Conservation (phyloP, 2,797 vertebrate species). For the Paratrypauchen microcephalus region DNA sequence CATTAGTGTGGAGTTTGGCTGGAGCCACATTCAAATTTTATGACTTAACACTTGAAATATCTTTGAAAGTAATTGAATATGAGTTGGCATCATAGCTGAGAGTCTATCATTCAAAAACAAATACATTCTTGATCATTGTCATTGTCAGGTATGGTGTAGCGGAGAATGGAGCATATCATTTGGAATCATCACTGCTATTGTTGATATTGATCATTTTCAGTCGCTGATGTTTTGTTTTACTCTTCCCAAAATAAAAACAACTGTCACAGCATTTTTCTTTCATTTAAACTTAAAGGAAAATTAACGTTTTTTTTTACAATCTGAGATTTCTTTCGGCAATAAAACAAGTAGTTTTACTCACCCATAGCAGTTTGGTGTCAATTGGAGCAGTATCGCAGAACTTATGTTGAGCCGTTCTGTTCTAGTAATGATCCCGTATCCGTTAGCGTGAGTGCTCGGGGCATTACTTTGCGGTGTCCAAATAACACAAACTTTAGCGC, state of each 20-base stretch:
- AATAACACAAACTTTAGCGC: too few relatives aligned
- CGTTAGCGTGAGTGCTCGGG: too few relatives aligned
- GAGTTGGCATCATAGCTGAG: neutral
- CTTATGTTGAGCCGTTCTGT: too few relatives aligned
- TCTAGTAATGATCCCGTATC: too few relatives aligned
- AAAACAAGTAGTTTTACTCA: too few relatives aligned
- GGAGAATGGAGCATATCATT: neutral
- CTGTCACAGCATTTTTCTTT: too few relatives aligned
- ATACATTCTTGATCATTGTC: neutral
- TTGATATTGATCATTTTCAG: neutral
- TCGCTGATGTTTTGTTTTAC: neutral
- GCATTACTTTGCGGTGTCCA: too few relatives aligned
- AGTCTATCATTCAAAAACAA: slow-evolving; percentile 17
- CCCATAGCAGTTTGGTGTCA: too few relatives aligned
- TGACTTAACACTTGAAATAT: slow-evolving; percentile 2
- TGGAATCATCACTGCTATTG: neutral
- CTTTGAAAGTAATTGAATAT: neutral
- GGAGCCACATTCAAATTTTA: slow-evolving; percentile 4
- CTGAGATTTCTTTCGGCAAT: too few relatives aligned
- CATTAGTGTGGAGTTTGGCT: neutral
- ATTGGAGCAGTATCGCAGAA: too few relatives aligned
- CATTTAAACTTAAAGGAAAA: too few relatives aligned
- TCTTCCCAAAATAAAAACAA: neutral
- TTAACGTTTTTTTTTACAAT: too few relatives aligned
- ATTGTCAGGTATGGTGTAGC: neutral